Conservation (phyloP, 2,113 vertebrate genomes). For the Elaphurus davidianus region DNA sequence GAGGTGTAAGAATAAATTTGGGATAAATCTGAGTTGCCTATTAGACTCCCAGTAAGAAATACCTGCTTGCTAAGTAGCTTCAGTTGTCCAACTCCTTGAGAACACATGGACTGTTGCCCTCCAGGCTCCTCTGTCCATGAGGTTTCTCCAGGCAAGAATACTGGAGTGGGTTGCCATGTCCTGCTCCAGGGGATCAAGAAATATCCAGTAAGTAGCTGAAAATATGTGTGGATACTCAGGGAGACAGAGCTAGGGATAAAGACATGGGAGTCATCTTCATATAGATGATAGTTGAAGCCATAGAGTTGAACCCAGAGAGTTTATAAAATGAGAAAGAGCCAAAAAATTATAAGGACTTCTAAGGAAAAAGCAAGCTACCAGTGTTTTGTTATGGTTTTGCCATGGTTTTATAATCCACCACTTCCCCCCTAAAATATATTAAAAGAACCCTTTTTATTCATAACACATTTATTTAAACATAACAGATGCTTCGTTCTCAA, state of each 20-base stretch:
- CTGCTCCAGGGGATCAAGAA: not conserved
- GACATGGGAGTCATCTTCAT: not conserved
- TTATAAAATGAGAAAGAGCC: not conserved
- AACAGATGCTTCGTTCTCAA: not conserved
- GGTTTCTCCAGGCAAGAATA: not conserved
- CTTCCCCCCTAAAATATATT: not conserved
- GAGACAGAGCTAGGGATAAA: not conserved
- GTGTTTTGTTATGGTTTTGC: not conserved
- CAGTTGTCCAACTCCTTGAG: not conserved
- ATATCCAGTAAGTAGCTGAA: not conserved
- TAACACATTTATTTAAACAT: slow-evolving; percentile 26
- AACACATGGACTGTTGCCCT: not conserved
- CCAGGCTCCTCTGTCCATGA: not conserved
- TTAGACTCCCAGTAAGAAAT: not conserved
- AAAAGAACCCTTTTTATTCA: slow-evolving; percentile 1
- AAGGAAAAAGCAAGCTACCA: slow-evolving; percentile 14
- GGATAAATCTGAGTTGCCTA: not conserved
- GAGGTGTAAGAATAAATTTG: not conserved
- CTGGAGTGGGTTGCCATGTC: not conserved
- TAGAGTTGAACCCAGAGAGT: not conserved
- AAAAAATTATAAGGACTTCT: not conserved
- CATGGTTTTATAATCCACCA: not conserved
- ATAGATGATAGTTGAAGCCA: not conserved
- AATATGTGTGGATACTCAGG: not conserved
- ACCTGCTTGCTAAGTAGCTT: not conserved